Base-by-base conservation (phyloP, 2,888 invertebrate genomes). In the Hirtodrosophila confusa region DNA sequence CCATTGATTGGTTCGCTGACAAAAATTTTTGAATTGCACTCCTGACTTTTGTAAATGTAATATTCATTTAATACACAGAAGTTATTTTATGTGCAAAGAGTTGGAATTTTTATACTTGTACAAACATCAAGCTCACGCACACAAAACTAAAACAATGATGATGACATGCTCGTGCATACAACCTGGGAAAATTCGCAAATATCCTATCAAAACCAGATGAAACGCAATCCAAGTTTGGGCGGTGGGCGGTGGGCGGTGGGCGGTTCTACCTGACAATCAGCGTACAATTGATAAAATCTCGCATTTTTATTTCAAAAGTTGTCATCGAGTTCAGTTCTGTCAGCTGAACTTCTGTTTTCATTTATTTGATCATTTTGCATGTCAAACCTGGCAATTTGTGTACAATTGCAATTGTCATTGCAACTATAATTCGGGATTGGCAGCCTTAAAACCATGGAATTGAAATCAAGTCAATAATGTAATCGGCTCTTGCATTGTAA, bases 321-420 rank as follows among this genome's bases (percentile, higher is more conserved):
- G 75, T 61, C 64, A 78, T 78, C 67, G 68, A 48, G 61, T 67
- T 71, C 47, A 50, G 72, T 74, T 84, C 80, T 50, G 57, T 9
- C n/a, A 43, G 50, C 53, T 45, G 77, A 55, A 31, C 31, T 7
- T 31, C 9, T 64, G 65, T 39, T 67, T 56, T 49, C 58, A 60
- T 62, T 66, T 50, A 73, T 45, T 73, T 69, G 58, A 33, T 45
- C 53, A 64, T 55, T 48, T 73, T 29, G 61, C 47, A 60, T 69
- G 56, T 47, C 45, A 65, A 44, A 47, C 57, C 44, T 68, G 61
- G 48, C 63, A 72, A 72, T 75, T 68, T 37, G n/a, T 57, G 68
- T 64, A 48, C 65, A 73, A 65, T 75, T 65, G 55, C 56, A 55
- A 62, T 50, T 54, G 47, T 54, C 54, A 49, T 41, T 58, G 49